phyloP scores from a whole-genome alignment of 2,888 invertebrate genomes.

The Agrenia bidenticulata region DNA sequence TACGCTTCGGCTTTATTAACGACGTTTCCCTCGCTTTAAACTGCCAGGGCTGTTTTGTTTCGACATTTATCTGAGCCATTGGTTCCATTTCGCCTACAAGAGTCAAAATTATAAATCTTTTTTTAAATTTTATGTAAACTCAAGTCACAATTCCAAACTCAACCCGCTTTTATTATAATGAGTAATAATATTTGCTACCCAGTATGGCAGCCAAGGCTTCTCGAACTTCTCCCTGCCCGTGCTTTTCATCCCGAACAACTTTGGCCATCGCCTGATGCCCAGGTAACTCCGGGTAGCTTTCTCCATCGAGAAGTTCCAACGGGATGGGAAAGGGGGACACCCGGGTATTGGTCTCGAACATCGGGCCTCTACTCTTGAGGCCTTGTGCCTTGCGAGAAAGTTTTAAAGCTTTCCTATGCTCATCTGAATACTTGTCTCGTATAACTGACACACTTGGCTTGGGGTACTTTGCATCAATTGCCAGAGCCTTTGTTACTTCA shows the following conservation, averaged over 20 bases:
- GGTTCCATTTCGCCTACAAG: no score
- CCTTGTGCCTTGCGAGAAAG: neutral
- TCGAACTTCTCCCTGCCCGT: slow-evolving; percentile 9
- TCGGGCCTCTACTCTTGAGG: slow-evolving; percentile 7
- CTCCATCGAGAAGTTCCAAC: slow-evolving; percentile 12
- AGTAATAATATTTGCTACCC: no score
- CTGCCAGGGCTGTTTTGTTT: slow-evolving; percentile 41
- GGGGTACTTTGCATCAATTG: slow-evolving; percentile 43
- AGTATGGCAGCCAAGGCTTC: slow-evolving; percentile 10
- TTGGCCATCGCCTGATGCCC: slow-evolving; percentile 18
- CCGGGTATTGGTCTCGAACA: neutral
- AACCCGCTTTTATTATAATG: no score
- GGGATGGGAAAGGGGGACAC: slow-evolving; percentile 20
- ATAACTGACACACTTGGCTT: slow-evolving; percentile 36
- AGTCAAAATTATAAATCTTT: no score
- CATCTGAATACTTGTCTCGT: slow-evolving; percentile 37
- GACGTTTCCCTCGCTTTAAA: slow-evolving; percentile 29
- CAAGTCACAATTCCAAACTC: no score
- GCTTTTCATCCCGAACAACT: slow-evolving; percentile 14
- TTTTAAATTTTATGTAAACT: no score
- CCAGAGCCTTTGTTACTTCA: slow-evolving; percentile 46
- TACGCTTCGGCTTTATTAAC: slow-evolving; percentile 3
- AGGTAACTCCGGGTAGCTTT: neutral
- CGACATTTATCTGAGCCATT: no score
- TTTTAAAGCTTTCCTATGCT: slow-evolving; percentile 25